Conservation (phyloP, 2,797 vertebrate genomes). For the Melanotaenia parkinsoni region DNA sequence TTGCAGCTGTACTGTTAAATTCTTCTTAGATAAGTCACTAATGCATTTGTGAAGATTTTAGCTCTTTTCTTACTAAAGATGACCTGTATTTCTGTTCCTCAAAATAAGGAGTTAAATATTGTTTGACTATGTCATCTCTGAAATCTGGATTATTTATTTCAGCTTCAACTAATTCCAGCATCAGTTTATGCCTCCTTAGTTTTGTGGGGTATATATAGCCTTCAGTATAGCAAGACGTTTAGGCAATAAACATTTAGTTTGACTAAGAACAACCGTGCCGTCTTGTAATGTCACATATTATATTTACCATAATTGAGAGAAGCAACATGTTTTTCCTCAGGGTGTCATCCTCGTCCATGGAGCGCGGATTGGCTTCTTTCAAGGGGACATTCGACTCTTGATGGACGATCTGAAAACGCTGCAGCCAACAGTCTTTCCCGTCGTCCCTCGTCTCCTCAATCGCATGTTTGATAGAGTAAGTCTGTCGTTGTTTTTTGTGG, state of each 20-base stretch:
- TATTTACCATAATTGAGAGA: background rate
- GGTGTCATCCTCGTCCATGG: slow-evolving; percentile 90
- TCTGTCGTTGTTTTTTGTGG: background rate
- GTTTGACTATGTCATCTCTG: background rate
- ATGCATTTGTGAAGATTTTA: background rate
- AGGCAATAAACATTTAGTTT: background rate
- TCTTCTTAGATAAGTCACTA: background rate
- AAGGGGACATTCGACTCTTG: slow-evolving; percentile 94
- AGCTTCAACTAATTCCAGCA: background rate
- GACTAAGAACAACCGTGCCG: slow-evolving; percentile 9
- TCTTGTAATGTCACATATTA: slow-evolving; percentile 24
- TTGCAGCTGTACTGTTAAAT: background rate
- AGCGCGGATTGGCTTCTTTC: slow-evolving; percentile 96
- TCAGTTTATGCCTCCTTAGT: background rate
- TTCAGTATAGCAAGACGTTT: background rate
- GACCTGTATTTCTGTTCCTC: background rate
- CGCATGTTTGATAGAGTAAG: slow-evolving; percentile 97
- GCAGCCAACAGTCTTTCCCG: slow-evolving; percentile 94
- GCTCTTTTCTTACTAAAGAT: background rate
- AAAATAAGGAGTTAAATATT: background rate
- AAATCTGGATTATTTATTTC: background rate
- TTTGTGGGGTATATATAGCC: background rate
- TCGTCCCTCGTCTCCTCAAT: slow-evolving; percentile 95
- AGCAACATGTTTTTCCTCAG: slow-evolving; percentile 67
- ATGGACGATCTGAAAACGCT: slow-evolving; percentile 97